These are phyloP conservation scores for Oithona nana DNA, from an alignment of 2,888 invertebrate genomes.

Conservation along the genomic window DNA sequence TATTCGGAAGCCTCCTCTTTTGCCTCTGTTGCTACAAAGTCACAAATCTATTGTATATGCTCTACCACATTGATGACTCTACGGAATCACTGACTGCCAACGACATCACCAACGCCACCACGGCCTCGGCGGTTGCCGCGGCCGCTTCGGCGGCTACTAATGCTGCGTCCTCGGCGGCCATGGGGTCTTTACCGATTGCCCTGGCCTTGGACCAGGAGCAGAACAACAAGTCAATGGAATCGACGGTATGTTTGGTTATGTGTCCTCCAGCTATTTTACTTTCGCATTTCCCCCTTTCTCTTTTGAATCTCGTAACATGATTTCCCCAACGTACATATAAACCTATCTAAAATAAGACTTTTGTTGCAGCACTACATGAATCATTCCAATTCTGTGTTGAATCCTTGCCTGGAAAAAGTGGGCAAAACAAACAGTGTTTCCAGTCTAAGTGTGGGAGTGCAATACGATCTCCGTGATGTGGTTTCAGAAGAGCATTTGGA, in stretches of 20 bases:
- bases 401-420: too few relatives aligned
- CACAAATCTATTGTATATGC: slow-evolving; percentile 11
- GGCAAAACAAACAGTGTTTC: background rate
- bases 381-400: too few relatives aligned
- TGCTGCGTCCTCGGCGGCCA: background rate
- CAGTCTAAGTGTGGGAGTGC: slow-evolving; percentile 9
- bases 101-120: background rate
- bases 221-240: too few relatives aligned
- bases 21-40: slow-evolving; percentile 17
- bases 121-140: background rate
- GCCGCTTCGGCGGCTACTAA: background rate
- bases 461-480: slow-evolving; percentile 18
- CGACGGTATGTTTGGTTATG: too few relatives aligned
- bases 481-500: background rate
- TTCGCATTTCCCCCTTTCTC: too few relatives aligned
- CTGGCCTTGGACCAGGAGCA: background rate
- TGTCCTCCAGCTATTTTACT: too few relatives aligned
- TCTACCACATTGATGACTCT: slow-evolving; percentile 11
- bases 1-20: slow-evolving; percentile 9
- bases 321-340: too few relatives aligned
- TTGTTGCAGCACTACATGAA: too few relatives aligned
- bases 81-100: background rate
- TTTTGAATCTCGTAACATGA: too few relatives aligned
- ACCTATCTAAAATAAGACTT: too few relatives aligned
- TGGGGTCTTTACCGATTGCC: background rate